phyloP scores from a whole-genome alignment of 2,888 invertebrate genomes.

The Cheilosia grossa region DNA sequence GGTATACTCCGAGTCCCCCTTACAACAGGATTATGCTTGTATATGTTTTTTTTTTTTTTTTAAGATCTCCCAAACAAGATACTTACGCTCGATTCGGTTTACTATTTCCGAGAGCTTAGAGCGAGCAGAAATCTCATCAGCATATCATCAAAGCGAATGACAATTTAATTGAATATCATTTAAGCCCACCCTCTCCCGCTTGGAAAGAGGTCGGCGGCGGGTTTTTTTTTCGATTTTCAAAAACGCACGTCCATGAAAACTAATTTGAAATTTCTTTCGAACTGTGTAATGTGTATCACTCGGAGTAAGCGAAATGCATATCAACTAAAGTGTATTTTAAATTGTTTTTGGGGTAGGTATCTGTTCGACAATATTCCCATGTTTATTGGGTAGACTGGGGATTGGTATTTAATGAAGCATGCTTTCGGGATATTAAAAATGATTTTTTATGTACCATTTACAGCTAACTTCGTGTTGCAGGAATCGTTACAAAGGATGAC shows the following conservation, averaged over 20 bases:
- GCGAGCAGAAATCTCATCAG: constrained; percentile 62
- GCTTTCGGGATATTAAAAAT: constrained; percentile 69
- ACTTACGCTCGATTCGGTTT: constrained; percentile 43
- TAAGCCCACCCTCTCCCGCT: constrained; percentile 1
- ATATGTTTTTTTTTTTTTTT: constrained; percentile 5
- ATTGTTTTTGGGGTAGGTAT: constrained; percentile 61
- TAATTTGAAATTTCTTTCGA: constrained; percentile 65
- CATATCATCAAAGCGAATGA: constrained; percentile 70
- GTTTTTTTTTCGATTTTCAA: constrained; percentile 57
- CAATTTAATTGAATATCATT: constrained; percentile 65
- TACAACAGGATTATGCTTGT: constrained; percentile 1
- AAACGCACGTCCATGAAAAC: constrained; percentile 44
- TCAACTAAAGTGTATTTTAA: constrained; percentile 63
- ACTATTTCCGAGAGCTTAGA: constrained; percentile 7
- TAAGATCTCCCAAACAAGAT: constrained; percentile 35
- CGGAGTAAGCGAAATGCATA: constrained; percentile 13
- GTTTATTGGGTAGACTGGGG: constrained; percentile 57
- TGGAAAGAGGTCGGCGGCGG: neutral
- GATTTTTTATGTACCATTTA: constrained; percentile 64
- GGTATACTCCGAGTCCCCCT: constrained; percentile 10
- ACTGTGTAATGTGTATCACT: neutral
- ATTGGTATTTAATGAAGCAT: constrained; percentile 68
- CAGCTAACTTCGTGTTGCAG: constrained; percentile 40
- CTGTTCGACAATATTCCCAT: constrained; percentile 59
- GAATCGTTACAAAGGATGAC: constrained; percentile 37